phyloP scores from a whole-genome alignment of 2,888 invertebrate species.

The Calliopum simillimum region DNA sequence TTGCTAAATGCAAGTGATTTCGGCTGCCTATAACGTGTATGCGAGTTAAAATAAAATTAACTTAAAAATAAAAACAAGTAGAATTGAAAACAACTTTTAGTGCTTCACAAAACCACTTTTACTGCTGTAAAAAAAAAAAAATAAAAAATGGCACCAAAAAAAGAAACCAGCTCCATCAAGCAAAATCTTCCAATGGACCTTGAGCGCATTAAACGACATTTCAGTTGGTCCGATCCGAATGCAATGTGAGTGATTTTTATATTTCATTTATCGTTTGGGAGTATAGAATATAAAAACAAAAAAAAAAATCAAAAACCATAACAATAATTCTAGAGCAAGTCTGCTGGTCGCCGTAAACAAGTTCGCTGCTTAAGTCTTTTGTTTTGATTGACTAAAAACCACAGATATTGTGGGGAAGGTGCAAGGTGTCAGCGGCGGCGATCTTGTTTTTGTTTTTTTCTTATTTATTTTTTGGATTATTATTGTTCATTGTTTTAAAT shows the following conservation, averaged over 20 bases:
- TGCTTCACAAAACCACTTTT: not conserved
- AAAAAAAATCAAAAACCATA: constrained; percentile 25
- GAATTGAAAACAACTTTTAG: not conserved
- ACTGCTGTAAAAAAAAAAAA: not conserved
- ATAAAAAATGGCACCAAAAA: constrained; percentile 54
- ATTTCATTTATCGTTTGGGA: not conserved
- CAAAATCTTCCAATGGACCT: constrained; percentile 56
- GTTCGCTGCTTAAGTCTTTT: constrained; percentile 45
- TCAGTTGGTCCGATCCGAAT: constrained; percentile 64
- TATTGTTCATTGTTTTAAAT: too few species aligned
- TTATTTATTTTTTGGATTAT: too few species aligned
- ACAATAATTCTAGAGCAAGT: not conserved
- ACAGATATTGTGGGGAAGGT: too few species aligned
- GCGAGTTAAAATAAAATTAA: not conserved
- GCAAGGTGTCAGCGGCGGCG: too few species aligned
- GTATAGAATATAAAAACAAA: not conserved
- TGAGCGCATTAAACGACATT: constrained; percentile 62
- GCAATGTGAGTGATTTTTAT: constrained; percentile 59
- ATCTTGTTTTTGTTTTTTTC: too few species aligned
- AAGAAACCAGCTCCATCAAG: constrained; percentile 54
- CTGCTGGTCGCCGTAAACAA: constrained; percentile 18
- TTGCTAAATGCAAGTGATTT: not conserved
- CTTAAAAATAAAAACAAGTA: not conserved
- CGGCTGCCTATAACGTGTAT: not conserved
- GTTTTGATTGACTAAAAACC: constrained; percentile 24